These are phyloP conservation scores for Coendou prehensilis DNA, from an alignment of 2,797 vertebrate species.

Conservation along the genomic window DNA sequence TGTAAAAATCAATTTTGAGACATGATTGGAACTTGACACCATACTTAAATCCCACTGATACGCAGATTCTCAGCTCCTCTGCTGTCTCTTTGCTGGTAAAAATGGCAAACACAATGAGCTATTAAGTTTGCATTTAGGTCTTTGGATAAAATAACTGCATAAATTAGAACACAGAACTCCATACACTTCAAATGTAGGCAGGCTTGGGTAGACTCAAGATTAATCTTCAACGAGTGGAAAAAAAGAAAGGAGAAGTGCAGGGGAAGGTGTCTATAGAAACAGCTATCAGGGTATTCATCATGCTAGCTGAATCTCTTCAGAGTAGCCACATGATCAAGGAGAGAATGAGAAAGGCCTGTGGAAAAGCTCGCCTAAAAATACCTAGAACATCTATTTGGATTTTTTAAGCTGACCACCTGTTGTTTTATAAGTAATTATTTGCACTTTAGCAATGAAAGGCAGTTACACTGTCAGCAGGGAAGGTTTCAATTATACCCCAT, in stretches of 20 bases:
- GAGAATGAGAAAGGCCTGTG: background rate
- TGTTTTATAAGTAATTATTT: slow-evolving; percentile 76
- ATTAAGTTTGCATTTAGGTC: background rate
- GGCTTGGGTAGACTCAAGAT: background rate
- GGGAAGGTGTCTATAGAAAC: background rate
- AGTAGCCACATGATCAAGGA: background rate
- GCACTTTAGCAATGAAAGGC: slow-evolving; percentile 71
- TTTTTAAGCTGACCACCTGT: slow-evolving; percentile 64
- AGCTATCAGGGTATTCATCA: background rate
- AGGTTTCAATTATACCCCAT: slow-evolving; percentile 67
- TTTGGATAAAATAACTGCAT: background rate
- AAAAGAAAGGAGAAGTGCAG: background rate
- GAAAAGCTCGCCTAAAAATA: slow-evolving; percentile 72
- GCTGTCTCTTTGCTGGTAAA: background rate
- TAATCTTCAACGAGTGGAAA: background rate
- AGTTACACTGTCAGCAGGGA: slow-evolving; percentile 67
- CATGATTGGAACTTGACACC: background rate
- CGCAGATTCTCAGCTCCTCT: background rate
- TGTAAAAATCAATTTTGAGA: slow-evolving; percentile 37
- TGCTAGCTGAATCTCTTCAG: background rate
- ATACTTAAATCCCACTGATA: background rate
- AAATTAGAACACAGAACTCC: background rate
- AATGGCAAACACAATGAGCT: background rate
- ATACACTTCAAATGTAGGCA: background rate
- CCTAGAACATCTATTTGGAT: slow-evolving; percentile 58